A percentile compares a stretch with the other conserved stretches of the same genome.
Conservation (phyloP, 2,113 vertebrate species). For the Elephas maximus region DNA sequence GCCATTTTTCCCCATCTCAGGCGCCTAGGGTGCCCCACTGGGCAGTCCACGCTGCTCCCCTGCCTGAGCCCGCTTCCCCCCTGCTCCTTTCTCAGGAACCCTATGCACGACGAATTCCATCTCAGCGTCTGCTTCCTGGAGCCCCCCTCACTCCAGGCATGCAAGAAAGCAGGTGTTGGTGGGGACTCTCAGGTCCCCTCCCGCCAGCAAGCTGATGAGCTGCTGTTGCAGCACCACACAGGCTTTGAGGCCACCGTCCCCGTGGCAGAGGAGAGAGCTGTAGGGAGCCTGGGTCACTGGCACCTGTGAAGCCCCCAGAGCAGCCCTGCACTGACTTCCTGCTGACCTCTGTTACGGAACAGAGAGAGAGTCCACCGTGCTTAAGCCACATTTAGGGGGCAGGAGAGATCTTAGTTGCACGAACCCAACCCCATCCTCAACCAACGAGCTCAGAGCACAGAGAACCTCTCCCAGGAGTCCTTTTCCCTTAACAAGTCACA, state of each 20-base stretch:
- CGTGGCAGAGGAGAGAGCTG: background rate
- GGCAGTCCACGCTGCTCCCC: background rate
- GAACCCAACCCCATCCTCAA: too few species aligned
- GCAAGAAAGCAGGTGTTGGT: background rate
- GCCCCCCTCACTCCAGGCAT: background rate
- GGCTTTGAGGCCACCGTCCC: background rate
- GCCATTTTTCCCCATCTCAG: background rate
- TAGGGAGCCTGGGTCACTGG: background rate
- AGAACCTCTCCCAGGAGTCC: background rate
- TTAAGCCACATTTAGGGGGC: background rate
- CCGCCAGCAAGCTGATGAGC: background rate
- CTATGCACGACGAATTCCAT: too few species aligned
- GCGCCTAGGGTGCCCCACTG: too few species aligned
- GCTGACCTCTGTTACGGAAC: background rate
- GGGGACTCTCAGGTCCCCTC: background rate
- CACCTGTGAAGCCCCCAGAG: background rate
- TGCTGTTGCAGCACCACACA: background rate
- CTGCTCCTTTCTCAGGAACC: background rate
- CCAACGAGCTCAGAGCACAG: background rate
- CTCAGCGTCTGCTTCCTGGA: background rate
- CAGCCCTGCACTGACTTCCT: background rate
- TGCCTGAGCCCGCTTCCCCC: background rate
- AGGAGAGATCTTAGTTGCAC: background rate
- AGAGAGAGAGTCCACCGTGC: background rate
- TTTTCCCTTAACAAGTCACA: background rate